Conservation (phyloP, 2,113 vertebrate species). For the Atractosteus spatula region DNA sequence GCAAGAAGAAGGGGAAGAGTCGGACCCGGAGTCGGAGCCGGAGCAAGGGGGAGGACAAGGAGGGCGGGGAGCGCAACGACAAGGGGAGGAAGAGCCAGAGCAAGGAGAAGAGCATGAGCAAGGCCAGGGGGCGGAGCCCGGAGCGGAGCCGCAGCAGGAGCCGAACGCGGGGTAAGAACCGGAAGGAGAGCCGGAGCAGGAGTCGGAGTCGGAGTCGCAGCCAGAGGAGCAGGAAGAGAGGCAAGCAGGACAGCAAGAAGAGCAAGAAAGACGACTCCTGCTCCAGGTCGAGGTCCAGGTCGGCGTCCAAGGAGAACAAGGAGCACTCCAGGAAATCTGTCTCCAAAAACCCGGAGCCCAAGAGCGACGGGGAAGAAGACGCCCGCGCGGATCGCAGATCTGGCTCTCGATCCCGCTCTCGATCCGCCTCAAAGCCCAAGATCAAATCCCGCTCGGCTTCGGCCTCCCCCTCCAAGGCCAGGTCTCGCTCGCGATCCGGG, state of each 20-base stretch:
- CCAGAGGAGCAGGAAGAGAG: slow-evolving; percentile 75
- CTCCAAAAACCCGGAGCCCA: slow-evolving; percentile 47
- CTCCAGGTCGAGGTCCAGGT: slow-evolving; percentile 47
- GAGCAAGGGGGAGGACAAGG: slow-evolving; percentile 57
- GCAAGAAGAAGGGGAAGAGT: slow-evolving; percentile 53
- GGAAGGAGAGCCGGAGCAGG: slow-evolving; percentile 58
- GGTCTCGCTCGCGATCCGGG: slow-evolving; percentile 67
- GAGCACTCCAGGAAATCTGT: slow-evolving; percentile 53
- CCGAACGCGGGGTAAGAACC: slow-evolving; percentile 53
- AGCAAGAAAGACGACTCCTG: slow-evolving; percentile 63
- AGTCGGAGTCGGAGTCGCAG: slow-evolving; percentile 67
- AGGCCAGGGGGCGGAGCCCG: slow-evolving; percentile 57
- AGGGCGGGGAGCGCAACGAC: slow-evolving; percentile 65
- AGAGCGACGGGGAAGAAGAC: slow-evolving; percentile 40
- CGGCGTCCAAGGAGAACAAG: slow-evolving; percentile 47
- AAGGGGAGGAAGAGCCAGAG: slow-evolving; percentile 56
- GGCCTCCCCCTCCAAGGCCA: slow-evolving; percentile 49
- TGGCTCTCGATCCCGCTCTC: slow-evolving; percentile 59
- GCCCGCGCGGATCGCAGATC: slow-evolving; percentile 3
- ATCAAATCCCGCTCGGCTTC: slow-evolving; percentile 61
- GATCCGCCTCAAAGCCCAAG: slow-evolving; percentile 69
- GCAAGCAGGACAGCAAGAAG: slow-evolving; percentile 79
- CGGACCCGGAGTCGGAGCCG: slow-evolving; percentile 76
- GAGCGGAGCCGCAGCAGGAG: slow-evolving; percentile 63
- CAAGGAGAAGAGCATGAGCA: slow-evolving; percentile 50